phyloP scores from a whole-genome alignment of 2,797 vertebrate genomes.

The Melanotaenia maccullochi region DNA sequence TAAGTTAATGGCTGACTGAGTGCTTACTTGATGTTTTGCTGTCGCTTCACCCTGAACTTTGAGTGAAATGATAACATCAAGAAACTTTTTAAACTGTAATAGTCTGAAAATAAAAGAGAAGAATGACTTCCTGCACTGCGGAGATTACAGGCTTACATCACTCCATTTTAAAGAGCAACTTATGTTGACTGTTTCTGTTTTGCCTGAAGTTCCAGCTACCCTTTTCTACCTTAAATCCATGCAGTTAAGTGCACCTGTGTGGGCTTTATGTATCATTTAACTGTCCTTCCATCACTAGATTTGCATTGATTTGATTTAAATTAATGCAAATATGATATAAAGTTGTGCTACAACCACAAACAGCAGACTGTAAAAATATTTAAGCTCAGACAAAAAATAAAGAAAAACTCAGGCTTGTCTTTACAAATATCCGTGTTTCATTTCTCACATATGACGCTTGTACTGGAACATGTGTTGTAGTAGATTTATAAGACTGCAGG shows the following conservation, averaged over 20 bases:
- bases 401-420: slow-evolving; percentile 16
- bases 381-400: slow-evolving; percentile 3
- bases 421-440: slow-evolving; percentile 38
- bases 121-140: slow-evolving; percentile 23
- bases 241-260: slow-evolving; percentile 29
- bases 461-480: slow-evolving; percentile 29
- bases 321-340: slow-evolving; percentile 8
- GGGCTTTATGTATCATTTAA: slow-evolving; percentile 26
- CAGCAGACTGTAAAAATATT: slow-evolving; percentile 7
- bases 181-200: slow-evolving; percentile 30
- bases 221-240: not conserved
- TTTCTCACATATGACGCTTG: slow-evolving; percentile 45
- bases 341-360: not conserved
- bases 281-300: slow-evolving; percentile 5
- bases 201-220: slow-evolving; percentile 6
- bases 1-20: slow-evolving; percentile 75
- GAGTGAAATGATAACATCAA: slow-evolving; percentile 70
- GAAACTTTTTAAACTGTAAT: slow-evolving; percentile 57
- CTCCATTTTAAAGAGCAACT: slow-evolving; percentile 16
- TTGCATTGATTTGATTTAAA: slow-evolving; percentile 31
- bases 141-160: slow-evolving; percentile 30
- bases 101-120: slow-evolving; percentile 48
- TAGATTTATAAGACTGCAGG: slow-evolving; percentile 42
- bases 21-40: slow-evolving; percentile 75
- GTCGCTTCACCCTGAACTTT: slow-evolving; percentile 63